Percentiles rank a stretch among this genome's conserved stretches.
Conservation (phyloP, 2,888 invertebrate species). For the Serripes groenlandicus region DNA sequence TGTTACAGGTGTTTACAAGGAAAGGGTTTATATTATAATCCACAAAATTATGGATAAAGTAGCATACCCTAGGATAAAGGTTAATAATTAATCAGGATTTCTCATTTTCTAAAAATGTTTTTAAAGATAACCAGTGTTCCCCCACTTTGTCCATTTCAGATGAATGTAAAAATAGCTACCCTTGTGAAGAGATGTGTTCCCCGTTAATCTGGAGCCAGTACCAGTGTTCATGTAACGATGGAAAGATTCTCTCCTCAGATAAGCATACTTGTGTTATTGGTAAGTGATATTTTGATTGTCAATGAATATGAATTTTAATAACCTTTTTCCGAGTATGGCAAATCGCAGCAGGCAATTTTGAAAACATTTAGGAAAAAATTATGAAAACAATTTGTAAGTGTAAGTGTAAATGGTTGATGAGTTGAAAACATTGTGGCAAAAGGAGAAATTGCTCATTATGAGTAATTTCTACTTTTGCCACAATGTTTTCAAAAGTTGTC, state of each 20-base stretch:
- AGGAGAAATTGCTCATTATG: not conserved
- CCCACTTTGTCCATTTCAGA: slow-evolving; percentile 49
- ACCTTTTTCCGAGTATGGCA: too few species aligned
- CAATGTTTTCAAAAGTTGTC: too few species aligned
- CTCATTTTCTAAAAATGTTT: too few species aligned
- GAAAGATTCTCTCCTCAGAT: slow-evolving; percentile 72
- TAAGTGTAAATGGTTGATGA: not conserved
- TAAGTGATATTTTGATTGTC: slow-evolving; percentile 37
- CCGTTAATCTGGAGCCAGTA: slow-evolving; percentile 75
- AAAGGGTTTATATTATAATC: too few species aligned
- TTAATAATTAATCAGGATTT: too few species aligned
- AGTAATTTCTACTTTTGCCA: not conserved
- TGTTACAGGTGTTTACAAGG: too few species aligned
- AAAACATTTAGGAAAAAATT: not conserved
- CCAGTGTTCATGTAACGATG: slow-evolving; percentile 77
- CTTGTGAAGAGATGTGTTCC: slow-evolving; percentile 75
- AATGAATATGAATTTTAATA: too few species aligned
- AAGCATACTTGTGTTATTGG: slow-evolving; percentile 71
- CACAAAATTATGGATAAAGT: too few species aligned
- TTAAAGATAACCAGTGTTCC: too few species aligned
- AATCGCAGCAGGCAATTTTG: too few species aligned
- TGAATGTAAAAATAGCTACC: slow-evolving; percentile 42
- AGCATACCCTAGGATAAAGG: too few species aligned
- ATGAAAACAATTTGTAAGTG: not conserved
- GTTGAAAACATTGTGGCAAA: not conserved